These are phyloP conservation scores for Thamnophis elegans DNA, from an alignment of 2,797 vertebrate species.

Conservation along the genomic window DNA sequence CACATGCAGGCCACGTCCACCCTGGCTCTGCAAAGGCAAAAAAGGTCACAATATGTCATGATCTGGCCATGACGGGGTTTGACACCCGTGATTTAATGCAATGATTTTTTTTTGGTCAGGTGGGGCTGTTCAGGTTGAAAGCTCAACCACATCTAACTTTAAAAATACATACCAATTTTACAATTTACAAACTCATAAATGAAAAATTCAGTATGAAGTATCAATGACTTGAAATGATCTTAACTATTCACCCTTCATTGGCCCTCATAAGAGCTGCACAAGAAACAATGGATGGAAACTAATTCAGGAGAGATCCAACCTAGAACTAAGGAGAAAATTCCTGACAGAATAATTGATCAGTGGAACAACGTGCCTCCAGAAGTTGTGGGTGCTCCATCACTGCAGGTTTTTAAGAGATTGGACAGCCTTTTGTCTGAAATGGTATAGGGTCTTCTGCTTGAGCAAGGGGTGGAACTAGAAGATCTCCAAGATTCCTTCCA, in stretches of 20 bases:
- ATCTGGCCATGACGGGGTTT: no score
- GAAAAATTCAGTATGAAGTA: neutral
- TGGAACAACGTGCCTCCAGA: neutral
- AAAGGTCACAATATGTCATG: no score
- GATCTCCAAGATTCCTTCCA: neutral
- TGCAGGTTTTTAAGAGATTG: neutral
- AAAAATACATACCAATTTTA: neutral
- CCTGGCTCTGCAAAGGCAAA: no score
- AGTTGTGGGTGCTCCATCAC: neutral
- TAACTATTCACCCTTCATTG: neutral
- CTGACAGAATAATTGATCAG: neutral
- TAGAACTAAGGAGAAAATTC: neutral
- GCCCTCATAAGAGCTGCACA: neutral
- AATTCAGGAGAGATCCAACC: neutral
- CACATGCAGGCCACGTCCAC: no score
- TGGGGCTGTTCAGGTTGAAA: neutral
- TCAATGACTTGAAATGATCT: neutral
- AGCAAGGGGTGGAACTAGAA: no score
- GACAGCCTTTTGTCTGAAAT: neutral
- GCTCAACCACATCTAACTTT: neutral
- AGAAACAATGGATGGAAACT: neutral
- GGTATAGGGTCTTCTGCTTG: neutral
- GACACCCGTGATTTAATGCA: neutral
- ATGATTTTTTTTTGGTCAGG: neutral
- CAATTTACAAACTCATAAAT: neutral